Percentiles rank a stretch among this genome's conserved stretches.
Conservation (phyloP, 2,797 vertebrate genomes). For the Scomberomorus guttatus region DNA sequence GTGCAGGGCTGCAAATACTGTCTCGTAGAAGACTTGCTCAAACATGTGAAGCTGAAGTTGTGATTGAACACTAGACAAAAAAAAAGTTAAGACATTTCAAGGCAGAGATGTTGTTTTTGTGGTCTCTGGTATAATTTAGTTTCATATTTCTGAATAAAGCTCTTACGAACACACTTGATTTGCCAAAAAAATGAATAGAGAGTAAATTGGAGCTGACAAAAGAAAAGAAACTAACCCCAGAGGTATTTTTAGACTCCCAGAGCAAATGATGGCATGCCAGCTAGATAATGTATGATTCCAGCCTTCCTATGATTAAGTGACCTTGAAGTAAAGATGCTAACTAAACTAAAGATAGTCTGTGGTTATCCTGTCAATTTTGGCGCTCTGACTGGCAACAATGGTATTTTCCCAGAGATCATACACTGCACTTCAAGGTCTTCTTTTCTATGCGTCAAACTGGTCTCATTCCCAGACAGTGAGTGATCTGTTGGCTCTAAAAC, state of each 20-base stretch:
- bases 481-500: not conserved
- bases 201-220: not conserved
- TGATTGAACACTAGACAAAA: too few relatives aligned
- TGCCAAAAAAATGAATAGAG: not conserved
- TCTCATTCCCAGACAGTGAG: constrained; percentile 16
- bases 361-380: too few relatives aligned
- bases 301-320: not conserved
- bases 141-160: not conserved
- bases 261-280: too few relatives aligned
- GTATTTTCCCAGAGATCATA: not conserved
- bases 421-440: constrained; percentile 24
- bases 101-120: not conserved
- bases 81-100: not conserved
- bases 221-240: not conserved
- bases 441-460: too few relatives aligned
- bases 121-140: not conserved
- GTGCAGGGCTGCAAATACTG: too few relatives aligned
- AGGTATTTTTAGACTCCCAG: too few relatives aligned
- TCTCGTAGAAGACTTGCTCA: too few relatives aligned
- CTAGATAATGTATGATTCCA: not conserved
- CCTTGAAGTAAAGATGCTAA: not conserved
- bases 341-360: constrained; percentile 4
- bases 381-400: too few relatives aligned
- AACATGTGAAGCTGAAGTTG: too few relatives aligned
- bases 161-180: not conserved